Evolutionary conservation across 2,113 vertebrate species (phyloP).

Genomic region (Phrynosoma platyrhinos): DNA sequence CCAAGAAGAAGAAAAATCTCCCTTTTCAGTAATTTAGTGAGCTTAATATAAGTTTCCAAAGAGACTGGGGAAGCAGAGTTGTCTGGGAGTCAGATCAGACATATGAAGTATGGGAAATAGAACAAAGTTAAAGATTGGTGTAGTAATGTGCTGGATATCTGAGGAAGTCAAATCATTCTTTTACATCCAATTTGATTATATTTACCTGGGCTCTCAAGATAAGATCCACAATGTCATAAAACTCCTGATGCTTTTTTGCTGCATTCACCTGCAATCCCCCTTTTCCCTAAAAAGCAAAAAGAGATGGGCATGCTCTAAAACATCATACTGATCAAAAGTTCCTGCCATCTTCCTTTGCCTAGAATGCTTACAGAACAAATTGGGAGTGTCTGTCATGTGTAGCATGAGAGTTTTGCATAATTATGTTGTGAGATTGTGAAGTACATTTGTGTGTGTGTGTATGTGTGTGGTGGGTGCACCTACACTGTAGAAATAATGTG

Average conservation of each 20-base stretch:
- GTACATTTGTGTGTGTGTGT: too few species aligned
- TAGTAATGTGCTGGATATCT: background rate
- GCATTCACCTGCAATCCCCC: background rate
- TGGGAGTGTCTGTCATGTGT: too few species aligned
- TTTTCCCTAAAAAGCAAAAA: background rate
- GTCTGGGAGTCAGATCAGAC: background rate
- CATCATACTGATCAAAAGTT: too few species aligned
- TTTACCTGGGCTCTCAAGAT: background rate
- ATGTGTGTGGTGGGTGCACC: too few species aligned
- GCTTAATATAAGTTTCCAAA: conserved; percentile 16
- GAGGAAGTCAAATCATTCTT: background rate
- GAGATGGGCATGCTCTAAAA: background rate
- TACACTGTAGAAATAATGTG: too few species aligned
- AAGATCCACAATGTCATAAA: background rate
- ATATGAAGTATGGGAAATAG: background rate
- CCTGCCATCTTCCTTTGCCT: background rate
- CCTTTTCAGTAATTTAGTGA: conserved; percentile 53
- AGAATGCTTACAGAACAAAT: background rate
- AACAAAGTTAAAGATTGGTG: background rate
- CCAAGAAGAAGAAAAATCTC: conserved; percentile 17
- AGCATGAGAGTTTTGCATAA: too few species aligned
- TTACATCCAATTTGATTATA: background rate
- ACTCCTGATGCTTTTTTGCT: background rate
- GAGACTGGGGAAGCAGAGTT: background rate
- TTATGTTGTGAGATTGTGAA: too few species aligned